Conservation (phyloP, 2,888 invertebrate genomes). For the Plebejus melissa region DNA sequence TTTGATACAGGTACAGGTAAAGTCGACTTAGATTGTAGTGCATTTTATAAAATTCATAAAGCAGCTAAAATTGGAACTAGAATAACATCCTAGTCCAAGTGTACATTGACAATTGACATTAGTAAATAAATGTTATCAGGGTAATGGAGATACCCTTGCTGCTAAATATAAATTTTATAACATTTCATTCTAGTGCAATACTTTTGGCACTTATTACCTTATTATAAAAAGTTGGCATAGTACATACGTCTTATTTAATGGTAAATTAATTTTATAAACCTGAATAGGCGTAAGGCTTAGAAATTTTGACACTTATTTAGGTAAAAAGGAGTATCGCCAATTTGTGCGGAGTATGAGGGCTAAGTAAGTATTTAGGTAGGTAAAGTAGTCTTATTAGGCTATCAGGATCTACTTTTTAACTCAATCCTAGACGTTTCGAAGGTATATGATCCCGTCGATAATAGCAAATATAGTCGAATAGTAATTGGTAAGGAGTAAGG, state of each 20-base stretch:
- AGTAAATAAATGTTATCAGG: not conserved
- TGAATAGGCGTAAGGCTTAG: not conserved
- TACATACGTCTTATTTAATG: not conserved
- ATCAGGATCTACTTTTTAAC: too few relatives aligned
- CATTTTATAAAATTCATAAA: not conserved
- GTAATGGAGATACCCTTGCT: not conserved
- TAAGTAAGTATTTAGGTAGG: conserved; percentile 19
- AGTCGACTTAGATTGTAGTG: not conserved
- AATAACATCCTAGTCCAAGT: conserved; percentile 10
- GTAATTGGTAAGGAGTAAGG: too few relatives aligned
- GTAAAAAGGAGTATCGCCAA: not conserved
- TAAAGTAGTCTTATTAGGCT: not conserved
- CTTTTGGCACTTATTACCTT: not conserved
- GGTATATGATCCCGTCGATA: too few relatives aligned
- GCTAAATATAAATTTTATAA: conserved; percentile 8
- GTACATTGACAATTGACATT: not conserved
- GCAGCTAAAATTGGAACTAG: not conserved
- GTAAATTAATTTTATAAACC: not conserved
- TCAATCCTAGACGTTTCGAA: too few relatives aligned
- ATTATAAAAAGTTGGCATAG: not conserved
- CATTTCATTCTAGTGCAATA: not conserved
- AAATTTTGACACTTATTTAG: not conserved
- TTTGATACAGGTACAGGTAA: not conserved
- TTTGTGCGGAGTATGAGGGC: not conserved
- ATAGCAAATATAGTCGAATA: too few relatives aligned